A percentile compares a stretch with the other conserved stretches of the same genome.
These are phyloP conservation scores for Globodera ellingtonae DNA, from an alignment of 1,140 invertebrate species.

Conservation along the genomic window DNA sequence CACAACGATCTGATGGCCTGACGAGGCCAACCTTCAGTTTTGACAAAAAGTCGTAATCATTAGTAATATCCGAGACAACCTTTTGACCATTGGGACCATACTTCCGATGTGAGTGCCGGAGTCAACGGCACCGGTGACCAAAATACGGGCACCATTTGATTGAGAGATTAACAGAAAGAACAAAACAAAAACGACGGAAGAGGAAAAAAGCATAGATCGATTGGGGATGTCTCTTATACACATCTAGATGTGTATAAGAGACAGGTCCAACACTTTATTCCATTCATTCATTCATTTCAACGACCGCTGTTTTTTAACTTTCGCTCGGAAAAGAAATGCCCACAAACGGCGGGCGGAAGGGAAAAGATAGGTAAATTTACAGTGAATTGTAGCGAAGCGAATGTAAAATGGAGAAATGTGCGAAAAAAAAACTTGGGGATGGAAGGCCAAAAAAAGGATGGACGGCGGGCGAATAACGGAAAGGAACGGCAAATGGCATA, in stretches of 20 bases:
- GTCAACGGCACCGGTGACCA: slow-evolving; percentile 28
- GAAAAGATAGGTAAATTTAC: background rate
- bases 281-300: background rate
- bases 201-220: no score
- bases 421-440: background rate
- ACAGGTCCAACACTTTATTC: background rate
- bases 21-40: background rate
- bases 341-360: background rate
- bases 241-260: no score
- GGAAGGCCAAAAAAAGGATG: background rate
- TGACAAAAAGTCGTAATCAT: no score
- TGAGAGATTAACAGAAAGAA: no score
- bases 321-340: background rate
- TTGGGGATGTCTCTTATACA: no score
- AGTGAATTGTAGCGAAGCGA: background rate
- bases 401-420: background rate
- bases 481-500: background rate
- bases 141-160: no score
- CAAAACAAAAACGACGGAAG: no score
- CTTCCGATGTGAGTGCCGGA: slow-evolving; percentile 44
- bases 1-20: slow-evolving; percentile 39
- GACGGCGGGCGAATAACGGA: background rate
- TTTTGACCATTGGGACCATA: slow-evolving; percentile 41
- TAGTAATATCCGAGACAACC: slow-evolving; percentile 12
- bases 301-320: background rate